phyloP scores from a whole-genome alignment of 2,888 invertebrate species.

The Dioctria linearis region DNA sequence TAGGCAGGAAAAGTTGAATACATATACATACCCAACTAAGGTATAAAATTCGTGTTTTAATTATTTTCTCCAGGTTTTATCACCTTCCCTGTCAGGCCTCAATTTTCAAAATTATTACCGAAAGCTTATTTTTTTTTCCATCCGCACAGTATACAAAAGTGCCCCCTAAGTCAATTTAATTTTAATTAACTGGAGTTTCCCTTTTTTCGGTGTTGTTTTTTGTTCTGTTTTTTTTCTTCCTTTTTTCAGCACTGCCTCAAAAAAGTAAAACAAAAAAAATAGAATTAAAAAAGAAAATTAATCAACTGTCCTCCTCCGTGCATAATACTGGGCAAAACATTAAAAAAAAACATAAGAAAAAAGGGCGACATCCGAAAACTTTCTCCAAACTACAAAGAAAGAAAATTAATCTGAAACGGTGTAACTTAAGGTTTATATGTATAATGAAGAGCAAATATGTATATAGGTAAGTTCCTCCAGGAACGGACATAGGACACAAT shows the following conservation, averaged over 20 bases:
- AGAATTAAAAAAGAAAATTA: slow-evolving; percentile 32
- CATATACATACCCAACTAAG: too few relatives aligned
- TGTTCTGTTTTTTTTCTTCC: background rate
- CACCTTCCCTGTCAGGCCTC: too few relatives aligned
- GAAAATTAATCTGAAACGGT: slow-evolving; percentile 43
- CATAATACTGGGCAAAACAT: background rate
- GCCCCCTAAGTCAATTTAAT: slow-evolving; percentile 43
- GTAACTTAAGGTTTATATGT: background rate
- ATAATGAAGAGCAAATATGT: slow-evolving; percentile 24
- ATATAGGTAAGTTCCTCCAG: slow-evolving; percentile 7
- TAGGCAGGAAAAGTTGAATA: too few relatives aligned
- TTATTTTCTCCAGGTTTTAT: too few relatives aligned
- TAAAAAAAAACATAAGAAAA: too few relatives aligned
- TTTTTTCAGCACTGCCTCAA: background rate
- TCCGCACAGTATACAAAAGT: background rate
- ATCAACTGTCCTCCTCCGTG: slow-evolving; percentile 9
- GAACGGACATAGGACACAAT: background rate
- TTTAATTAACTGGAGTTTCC: slow-evolving; percentile 44
- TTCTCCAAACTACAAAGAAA: slow-evolving; percentile 13
- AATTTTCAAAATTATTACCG: too few relatives aligned
- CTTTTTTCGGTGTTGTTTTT: background rate
- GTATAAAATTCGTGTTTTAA: too few relatives aligned
- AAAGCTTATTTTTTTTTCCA: too few relatives aligned
- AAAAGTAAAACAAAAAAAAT: slow-evolving; percentile 31
- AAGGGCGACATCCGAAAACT: slow-evolving; percentile 12